These are phyloP conservation scores for Chaenodraco wilsoni DNA, from an alignment of 2,797 vertebrate species.

Conservation along the genomic window DNA sequence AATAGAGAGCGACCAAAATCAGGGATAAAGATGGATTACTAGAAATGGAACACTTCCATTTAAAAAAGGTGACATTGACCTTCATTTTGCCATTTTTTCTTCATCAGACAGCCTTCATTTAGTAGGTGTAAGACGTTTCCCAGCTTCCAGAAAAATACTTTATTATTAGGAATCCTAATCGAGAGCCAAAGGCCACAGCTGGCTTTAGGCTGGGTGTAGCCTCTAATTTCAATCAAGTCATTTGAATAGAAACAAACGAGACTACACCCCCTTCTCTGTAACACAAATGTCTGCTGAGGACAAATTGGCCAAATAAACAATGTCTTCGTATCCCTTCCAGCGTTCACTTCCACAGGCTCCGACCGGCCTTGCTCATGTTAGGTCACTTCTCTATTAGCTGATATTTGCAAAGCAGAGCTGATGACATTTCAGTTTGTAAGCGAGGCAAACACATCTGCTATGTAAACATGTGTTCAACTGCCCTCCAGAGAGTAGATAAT, in stretches of 20 bases:
- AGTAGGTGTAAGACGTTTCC: conserved; percentile 7
- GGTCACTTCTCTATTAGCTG: conserved; percentile 47
- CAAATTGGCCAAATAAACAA: conserved; percentile 32
- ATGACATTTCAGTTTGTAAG: conserved; percentile 57
- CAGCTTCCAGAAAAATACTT: conserved; percentile 25
- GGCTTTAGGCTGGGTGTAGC: conserved; percentile 20
- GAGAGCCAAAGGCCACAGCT: conserved; percentile 19
- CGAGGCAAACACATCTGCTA: conserved; percentile 76
- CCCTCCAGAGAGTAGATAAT: conserved; percentile 44
- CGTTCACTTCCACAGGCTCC: conserved; percentile 31
- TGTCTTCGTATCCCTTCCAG: conserved; percentile 33
- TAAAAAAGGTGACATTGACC: conserved; percentile 23
- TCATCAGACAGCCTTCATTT: conserved; percentile 20
- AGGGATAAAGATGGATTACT: conserved; percentile 31
- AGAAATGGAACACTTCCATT: conserved; percentile 23
- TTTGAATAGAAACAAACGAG: conserved; percentile 38
- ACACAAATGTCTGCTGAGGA: conserved; percentile 13
- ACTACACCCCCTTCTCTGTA: background rate
- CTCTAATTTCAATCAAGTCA: conserved; percentile 26
- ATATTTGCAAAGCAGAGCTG: conserved; percentile 62
- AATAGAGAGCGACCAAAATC: conserved; percentile 51
- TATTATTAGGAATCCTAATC: conserved; percentile 1
- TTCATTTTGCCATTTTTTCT: conserved; percentile 36
- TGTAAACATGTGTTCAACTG: conserved; percentile 77
- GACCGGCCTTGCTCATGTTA: conserved; percentile 38